Conservation (phyloP, 2,888 invertebrate species). For the Rotaria magnacalcarata region DNA sequence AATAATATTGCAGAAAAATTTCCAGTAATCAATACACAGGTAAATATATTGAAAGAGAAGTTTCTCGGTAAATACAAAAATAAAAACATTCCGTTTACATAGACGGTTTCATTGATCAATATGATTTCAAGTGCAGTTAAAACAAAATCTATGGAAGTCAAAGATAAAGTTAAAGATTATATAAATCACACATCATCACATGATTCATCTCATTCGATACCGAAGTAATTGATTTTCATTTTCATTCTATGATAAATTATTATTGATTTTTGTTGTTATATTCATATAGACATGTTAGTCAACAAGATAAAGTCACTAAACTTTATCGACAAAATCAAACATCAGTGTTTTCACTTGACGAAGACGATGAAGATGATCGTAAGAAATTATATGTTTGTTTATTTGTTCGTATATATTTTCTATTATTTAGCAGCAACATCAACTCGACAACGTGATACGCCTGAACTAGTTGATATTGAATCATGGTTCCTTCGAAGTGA, state of each 20-base stretch:
- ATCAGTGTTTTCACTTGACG: conserved; percentile 88
- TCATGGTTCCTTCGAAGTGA: conserved; percentile 77
- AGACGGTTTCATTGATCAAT: conserved; percentile 51
- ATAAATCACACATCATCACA: conserved; percentile 64
- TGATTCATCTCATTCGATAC: neutral
- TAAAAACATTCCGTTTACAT: neutral
- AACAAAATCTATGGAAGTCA: conserved; percentile 82
- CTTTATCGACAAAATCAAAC: conserved; percentile 72
- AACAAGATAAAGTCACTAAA: conserved; percentile 75
- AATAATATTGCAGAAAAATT: conserved; percentile 46
- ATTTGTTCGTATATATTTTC: conserved; percentile 38
- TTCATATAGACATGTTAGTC: conserved; percentile 69
- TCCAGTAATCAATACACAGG: neutral
- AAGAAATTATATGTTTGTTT: conserved; percentile 48
- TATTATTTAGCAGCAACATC: conserved; percentile 46
- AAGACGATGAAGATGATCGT: conserved; percentile 65
- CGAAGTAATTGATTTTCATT: neutral
- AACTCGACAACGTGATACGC: conserved; percentile 63
- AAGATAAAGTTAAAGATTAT: conserved; percentile 82
- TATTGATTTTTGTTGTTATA: neutral
- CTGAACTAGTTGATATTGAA: conserved; percentile 68
- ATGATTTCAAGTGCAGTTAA: conserved; percentile 69
- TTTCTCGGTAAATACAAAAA: neutral
- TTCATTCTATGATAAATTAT: neutral
- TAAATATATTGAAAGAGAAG: neutral